Evolutionary conservation across 2,797 vertebrate species (phyloP).

Genomic region (Darevskia mixta): DNA sequence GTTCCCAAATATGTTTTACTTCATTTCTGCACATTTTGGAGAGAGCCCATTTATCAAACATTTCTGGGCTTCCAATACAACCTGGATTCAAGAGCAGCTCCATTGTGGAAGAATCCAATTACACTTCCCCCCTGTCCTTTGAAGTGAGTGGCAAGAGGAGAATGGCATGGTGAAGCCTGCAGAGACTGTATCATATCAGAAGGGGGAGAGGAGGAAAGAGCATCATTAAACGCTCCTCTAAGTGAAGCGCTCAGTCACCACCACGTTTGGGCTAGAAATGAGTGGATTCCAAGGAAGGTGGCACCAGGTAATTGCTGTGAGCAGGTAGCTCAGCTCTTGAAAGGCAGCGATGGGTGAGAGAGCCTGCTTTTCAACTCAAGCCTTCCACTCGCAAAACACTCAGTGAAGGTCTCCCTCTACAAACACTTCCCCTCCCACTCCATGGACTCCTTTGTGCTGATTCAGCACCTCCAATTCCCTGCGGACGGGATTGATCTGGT

Average conservation of each 20-base stretch:
- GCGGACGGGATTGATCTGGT: neutral
- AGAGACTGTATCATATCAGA: neutral
- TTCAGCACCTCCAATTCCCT: neutral
- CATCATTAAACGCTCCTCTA: neutral
- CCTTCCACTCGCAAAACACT: too few relatives aligned
- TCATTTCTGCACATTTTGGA: neutral
- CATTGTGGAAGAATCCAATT: neutral
- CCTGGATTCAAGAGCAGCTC: neutral
- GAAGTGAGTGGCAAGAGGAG: neutral
- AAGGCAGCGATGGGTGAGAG: neutral
- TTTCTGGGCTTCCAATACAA: constrained; percentile 44
- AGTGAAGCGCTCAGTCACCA: neutral
- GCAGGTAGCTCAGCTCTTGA: neutral
- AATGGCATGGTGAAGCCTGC: neutral
- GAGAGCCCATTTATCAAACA: neutral
- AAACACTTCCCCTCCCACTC: neutral
- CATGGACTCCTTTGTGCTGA: neutral
- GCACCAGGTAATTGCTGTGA: too few relatives aligned
- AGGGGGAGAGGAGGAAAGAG: too few relatives aligned
- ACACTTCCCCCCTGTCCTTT: neutral
- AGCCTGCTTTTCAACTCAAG: neutral
- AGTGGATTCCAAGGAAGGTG: neutral
- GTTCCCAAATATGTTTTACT: neutral
- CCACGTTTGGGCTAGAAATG: neutral
- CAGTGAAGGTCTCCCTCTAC: too few relatives aligned